Base-by-base conservation (phyloP, 1,140 invertebrate genomes). In the Drosophila pachea region DNA sequence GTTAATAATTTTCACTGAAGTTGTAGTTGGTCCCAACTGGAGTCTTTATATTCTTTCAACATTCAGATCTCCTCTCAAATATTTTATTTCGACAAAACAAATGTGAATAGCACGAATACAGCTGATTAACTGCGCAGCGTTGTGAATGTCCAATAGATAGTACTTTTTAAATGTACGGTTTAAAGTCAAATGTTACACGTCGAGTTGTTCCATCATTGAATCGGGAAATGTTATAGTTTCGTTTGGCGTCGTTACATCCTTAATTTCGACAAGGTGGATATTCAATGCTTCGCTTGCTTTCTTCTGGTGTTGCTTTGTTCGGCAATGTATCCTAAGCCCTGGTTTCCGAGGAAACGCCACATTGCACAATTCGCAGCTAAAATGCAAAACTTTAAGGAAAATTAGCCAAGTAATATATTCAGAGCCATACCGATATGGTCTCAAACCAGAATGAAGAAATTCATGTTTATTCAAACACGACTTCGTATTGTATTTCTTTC, bases 271-370 rank as follows among this genome's bases (percentile, higher is more conserved):
- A 7, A 35, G 22, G 29, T 64, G 54, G 43, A 11, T 49, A n/a
- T 53, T 60, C 4, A 60, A 14, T 11, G 63, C 40, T 11, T 71
- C 68, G 22, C 40, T 67, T 3, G 63, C 68, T 16, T 55, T 48
- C 31, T 71, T 71, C 16, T 71, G 68, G 49, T 71, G 68, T n/a
- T 60, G 68, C 36, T 71, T 71, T 31, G 68, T 67, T 0, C 68
- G 63, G 4, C 36, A 71, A 22, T 71, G 68, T 16, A 71, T 71
- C 12, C 38, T 48, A n/a, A 71, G 14, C 0, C 64, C 64, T 7
- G 68, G 55, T 7, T 42, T 67, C 8, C 68, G 55, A 5, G 63
- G 68, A 61, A 71, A 71, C 7, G 55, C 68, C 55, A 71, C 68
- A 67, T 71, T 56, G 22, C 68, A 71, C n/a, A 67, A 42, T 6